Conservation (phyloP, 2,888 invertebrate genomes). For the Drosophila niveifrons region DNA sequence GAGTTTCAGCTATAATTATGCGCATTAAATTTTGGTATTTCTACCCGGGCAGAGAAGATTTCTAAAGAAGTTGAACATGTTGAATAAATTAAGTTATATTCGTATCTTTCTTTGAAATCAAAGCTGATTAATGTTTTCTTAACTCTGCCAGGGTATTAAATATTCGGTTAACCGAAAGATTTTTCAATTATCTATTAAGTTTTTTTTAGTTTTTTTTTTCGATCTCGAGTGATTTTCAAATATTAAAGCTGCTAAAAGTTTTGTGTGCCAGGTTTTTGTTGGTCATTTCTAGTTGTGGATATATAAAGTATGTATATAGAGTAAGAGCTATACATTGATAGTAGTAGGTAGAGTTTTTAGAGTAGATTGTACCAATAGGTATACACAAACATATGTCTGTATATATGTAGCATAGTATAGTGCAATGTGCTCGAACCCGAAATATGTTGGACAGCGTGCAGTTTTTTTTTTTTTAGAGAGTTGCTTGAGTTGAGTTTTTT, state of each 20-base stretch:
- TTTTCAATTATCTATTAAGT: neutral
- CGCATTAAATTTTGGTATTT: neutral
- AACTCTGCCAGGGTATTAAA: neutral
- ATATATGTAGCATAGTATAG: constrained; percentile 8
- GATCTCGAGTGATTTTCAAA: constrained; percentile 18
- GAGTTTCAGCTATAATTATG: constrained; percentile 15
- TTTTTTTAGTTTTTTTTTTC: constrained; percentile 1
- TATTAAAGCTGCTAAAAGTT: constrained; percentile 55
- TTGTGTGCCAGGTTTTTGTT: constrained; percentile 55
- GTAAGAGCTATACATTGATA: constrained; percentile 8
- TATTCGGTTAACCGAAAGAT: neutral
- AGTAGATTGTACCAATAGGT: constrained; percentile 25
- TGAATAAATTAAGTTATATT: no score
- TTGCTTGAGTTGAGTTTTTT: constrained; percentile 1
- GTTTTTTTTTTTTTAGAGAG: neutral
- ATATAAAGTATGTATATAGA: constrained; percentile 22
- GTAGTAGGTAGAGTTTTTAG: constrained; percentile 8
- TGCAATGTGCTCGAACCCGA: constrained; percentile 21
- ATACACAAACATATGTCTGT: neutral
- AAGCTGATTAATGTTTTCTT: no score
- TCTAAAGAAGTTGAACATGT: neutral
- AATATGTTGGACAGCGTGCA: constrained; percentile 20
- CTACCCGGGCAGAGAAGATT: neutral
- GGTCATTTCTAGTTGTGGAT: constrained; percentile 40
- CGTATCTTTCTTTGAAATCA: no score